Evolutionary conservation across 2,888 invertebrate genomes (phyloP).

Genomic region (Dicyrtomina minuta): DNA sequence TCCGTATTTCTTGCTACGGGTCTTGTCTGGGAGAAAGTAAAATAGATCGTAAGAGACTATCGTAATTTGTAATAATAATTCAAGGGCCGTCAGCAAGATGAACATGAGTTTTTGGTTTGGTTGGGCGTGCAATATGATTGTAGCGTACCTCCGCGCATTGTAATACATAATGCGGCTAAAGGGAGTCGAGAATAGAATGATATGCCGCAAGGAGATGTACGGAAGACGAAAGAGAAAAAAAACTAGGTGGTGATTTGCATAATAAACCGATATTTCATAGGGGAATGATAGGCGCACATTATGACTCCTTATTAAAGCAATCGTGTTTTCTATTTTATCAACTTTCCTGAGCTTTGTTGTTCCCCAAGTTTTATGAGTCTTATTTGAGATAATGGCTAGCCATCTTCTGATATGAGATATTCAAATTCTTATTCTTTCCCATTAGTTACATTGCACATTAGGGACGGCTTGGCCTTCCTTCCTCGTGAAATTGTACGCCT

Average conservation of each 20-base stretch:
- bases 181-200: constrained; percentile 1
- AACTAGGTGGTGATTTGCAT: constrained; percentile 46
- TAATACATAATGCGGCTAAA: not conserved
- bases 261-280: constrained; percentile 47
- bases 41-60: constrained; percentile 4
- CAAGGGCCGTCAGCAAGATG: constrained; percentile 18
- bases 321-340: constrained; percentile 40
- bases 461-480: constrained; percentile 37
- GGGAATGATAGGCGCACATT: constrained; percentile 43
- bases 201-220: constrained; percentile 22
- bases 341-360: constrained; percentile 36
- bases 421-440: constrained; percentile 41
- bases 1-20: too few species aligned
- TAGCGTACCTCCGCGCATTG: not conserved
- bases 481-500: constrained; percentile 33
- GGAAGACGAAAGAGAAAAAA: not conserved
- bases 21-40: constrained; percentile 5
- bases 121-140: not conserved
- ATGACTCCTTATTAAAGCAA: constrained; percentile 47
- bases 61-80: constrained; percentile 27
- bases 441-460: constrained; percentile 46
- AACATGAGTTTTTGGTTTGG: not conserved
- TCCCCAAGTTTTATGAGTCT: constrained; percentile 39
- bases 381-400: constrained; percentile 34
- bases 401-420: constrained; percentile 33